A percentile compares a stretch with the other conserved stretches of the same genome.
phyloP scores from a whole-genome alignment of 2,888 invertebrate species.

The Drosophila tanythrix region DNA sequence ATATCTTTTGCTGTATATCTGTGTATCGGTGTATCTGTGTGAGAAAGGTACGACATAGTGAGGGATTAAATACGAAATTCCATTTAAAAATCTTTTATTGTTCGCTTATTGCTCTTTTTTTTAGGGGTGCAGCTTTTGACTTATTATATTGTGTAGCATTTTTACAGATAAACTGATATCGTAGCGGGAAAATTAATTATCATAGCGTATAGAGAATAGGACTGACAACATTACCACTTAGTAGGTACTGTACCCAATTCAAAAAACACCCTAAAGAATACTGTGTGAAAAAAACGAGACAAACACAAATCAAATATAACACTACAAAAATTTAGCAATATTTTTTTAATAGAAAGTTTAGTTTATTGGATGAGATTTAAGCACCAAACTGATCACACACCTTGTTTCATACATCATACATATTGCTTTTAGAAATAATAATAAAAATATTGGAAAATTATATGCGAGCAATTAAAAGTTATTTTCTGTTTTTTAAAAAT shows the following conservation, averaged over 20 bases:
- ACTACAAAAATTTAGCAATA: not conserved
- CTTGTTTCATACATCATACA: not conserved
- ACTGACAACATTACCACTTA: slow-evolving; percentile 31
- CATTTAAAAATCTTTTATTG: slow-evolving; percentile 78
- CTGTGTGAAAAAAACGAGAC: slow-evolving; percentile 27
- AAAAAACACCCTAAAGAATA: slow-evolving; percentile 15
- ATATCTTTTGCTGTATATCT: slow-evolving; percentile 23
- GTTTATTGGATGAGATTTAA: not conserved
- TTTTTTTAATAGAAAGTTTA: not conserved
- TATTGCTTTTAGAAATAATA: not conserved
- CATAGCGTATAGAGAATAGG: slow-evolving; percentile 43
- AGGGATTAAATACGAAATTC: slow-evolving; percentile 78
- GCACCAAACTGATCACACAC: not conserved
- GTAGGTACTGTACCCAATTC: slow-evolving; percentile 30
- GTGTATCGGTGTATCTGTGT: slow-evolving; percentile 33
- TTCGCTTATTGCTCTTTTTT: slow-evolving; percentile 72
- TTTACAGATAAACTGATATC: slow-evolving; percentile 74
- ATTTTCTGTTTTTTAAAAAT: not conserved
- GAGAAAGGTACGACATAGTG: slow-evolving; percentile 74
- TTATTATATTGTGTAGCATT: slow-evolving; percentile 44
- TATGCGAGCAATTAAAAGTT: not conserved
- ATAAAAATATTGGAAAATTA: not conserved
- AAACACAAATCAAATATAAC: not conserved
- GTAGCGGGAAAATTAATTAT: slow-evolving; percentile 75
- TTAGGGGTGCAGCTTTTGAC: slow-evolving; percentile 70